Conservation (phyloP, 2,113 vertebrate species). For the Jaculus jaculus region DNA sequence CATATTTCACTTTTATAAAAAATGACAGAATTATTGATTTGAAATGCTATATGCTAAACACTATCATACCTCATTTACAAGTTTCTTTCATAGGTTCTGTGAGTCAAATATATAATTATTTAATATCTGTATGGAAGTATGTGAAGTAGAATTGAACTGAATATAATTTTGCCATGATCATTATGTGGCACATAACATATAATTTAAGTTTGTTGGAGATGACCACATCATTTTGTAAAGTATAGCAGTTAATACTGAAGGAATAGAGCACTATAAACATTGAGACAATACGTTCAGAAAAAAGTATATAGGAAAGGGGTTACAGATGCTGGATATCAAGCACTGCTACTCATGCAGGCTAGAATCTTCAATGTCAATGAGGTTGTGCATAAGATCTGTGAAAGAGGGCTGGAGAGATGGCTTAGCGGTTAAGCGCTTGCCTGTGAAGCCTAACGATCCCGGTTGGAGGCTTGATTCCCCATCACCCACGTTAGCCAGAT, state of each 20-base stretch:
- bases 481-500: too few species aligned
- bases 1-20: background rate
- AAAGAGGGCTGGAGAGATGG: too few species aligned
- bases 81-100: background rate
- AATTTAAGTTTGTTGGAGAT: background rate
- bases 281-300: background rate
- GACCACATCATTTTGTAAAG: background rate
- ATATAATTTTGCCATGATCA: background rate
- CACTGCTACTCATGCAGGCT: background rate
- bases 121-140: background rate
- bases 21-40: constrained; percentile 7
- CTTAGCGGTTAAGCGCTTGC: too few species aligned
- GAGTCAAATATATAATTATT: background rate
- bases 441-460: too few species aligned
- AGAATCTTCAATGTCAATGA: background rate
- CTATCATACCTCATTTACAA: background rate
- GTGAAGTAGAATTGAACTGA: background rate
- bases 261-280: background rate
- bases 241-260: background rate
- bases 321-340: background rate
- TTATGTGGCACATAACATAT: background rate
- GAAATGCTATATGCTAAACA: background rate
- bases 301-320: background rate
- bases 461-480: too few species aligned
- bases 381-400: too few species aligned